phyloP scores from a whole-genome alignment of 2,888 invertebrate genomes.

The Zelleria hepariella region DNA sequence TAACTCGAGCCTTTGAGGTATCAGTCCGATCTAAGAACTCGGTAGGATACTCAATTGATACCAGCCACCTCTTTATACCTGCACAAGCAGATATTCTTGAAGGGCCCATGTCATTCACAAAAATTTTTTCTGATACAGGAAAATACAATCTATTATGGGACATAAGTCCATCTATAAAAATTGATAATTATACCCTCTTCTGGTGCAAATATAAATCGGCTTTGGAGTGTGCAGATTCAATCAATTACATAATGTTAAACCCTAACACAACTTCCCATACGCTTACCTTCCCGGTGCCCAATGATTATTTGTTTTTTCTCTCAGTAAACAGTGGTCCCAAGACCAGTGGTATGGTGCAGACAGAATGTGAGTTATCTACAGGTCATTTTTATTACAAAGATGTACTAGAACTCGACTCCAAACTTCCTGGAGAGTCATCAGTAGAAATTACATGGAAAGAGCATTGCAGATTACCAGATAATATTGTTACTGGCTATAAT shows the following conservation, averaged over 20 bases:
- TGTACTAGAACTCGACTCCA: not conserved
- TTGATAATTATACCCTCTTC: constrained; percentile 83
- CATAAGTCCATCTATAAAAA: constrained; percentile 52
- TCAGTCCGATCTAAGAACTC: constrained; percentile 74
- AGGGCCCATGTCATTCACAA: constrained; percentile 74
- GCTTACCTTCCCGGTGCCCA: constrained; percentile 71
- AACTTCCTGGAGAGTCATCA: not conserved
- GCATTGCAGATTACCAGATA: not conserved
- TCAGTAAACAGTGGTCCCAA: constrained; percentile 78
- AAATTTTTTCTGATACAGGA: constrained; percentile 79
- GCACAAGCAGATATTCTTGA: constrained; percentile 51
- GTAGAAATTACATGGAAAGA: not conserved
- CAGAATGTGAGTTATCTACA: constrained; percentile 75
- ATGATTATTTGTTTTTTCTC: constrained; percentile 83
- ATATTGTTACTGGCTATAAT: no score
- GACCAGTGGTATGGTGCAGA: constrained; percentile 91
- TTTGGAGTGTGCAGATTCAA: constrained; percentile 68
- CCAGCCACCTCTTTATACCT: constrained; percentile 75
- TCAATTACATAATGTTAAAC: constrained; percentile 50
- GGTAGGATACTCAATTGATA: constrained; percentile 69
- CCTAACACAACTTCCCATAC: constrained; percentile 61
- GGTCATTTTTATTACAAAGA: constrained; percentile 18
- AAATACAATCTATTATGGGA: constrained; percentile 84
- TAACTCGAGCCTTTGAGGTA: constrained; percentile 53
- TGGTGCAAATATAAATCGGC: constrained; percentile 76